phyloP scores from a whole-genome alignment of 2,113 vertebrate species.

The Tinamus guttatus region DNA sequence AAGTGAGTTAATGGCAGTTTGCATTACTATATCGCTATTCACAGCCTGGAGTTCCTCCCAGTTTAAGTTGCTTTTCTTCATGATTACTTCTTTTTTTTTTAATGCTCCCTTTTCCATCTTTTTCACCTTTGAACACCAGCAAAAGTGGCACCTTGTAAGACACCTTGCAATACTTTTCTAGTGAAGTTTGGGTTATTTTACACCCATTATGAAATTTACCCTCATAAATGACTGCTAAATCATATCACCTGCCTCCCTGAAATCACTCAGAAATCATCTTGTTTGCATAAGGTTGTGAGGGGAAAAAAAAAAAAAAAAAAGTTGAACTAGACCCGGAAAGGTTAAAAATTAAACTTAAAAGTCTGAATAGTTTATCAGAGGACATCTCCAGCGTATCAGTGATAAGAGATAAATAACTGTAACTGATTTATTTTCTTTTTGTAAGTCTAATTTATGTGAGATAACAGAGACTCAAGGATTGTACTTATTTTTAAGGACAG shows the following conservation, averaged over 20 bases:
- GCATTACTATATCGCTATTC: background rate
- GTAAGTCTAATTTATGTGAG: background rate
- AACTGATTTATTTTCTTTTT: background rate
- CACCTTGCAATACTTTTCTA: background rate
- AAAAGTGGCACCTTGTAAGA: background rate
- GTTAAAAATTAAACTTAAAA: background rate
- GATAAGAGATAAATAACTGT: background rate
- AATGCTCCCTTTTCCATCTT: background rate
- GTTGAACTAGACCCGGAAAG: background rate
- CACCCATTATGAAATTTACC: background rate
- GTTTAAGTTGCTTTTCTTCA: background rate
- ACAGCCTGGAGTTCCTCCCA: background rate
- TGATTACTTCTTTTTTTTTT: background rate
- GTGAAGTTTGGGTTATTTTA: background rate
- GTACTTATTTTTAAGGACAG: too few species aligned
- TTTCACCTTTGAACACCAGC: background rate
- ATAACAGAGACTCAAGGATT: background rate
- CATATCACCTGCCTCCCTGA: background rate
- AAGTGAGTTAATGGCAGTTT: rapidly evolving
- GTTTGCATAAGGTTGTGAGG: background rate
- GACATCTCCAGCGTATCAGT: background rate
- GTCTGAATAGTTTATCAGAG: background rate
- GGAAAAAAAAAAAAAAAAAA: background rate
- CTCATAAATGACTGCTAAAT: background rate
- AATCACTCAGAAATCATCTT: background rate